Percentiles rank a stretch among this genome's conserved stretches.
Conservation (phyloP, 1,140 invertebrate species). For the Melanaphis sacchari region DNA sequence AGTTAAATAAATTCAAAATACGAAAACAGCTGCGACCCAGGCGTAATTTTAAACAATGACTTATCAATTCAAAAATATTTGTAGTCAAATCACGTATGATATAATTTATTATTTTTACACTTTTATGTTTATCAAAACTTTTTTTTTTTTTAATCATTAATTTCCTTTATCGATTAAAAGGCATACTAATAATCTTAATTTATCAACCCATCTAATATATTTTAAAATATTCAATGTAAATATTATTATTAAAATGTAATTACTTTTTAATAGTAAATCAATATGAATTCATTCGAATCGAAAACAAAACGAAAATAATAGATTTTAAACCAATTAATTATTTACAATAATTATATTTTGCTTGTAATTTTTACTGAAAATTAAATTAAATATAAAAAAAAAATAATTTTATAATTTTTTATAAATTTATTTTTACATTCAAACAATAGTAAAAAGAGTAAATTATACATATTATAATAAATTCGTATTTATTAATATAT, state of each 20-base stretch:
- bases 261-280: background rate
- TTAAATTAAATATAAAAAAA: background rate
- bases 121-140: background rate
- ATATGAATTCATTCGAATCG: background rate
- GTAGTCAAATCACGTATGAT: background rate
- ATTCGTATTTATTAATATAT: background rate
- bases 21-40: background rate
- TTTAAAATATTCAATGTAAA: background rate
- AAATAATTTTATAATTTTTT: background rate
- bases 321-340: too few relatives aligned
- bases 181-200: background rate
- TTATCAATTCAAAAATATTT: background rate
- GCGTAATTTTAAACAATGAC: background rate
- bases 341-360: too few relatives aligned
- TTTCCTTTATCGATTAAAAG: background rate
- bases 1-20: slow-evolving; percentile 16
- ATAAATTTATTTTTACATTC: background rate
- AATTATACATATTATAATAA: background rate
- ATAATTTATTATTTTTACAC: background rate
- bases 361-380: too few relatives aligned
- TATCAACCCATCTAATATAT: background rate
- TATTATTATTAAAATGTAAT: too few relatives aligned
- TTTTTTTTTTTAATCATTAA: background rate
- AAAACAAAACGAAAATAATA: background rate
- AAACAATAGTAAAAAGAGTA: background rate